Evolutionary conservation across 2,797 vertebrate genomes (phyloP), one percentile per base, ranked within the genome.

Genomic region (Lerista edwardsae): DNA sequence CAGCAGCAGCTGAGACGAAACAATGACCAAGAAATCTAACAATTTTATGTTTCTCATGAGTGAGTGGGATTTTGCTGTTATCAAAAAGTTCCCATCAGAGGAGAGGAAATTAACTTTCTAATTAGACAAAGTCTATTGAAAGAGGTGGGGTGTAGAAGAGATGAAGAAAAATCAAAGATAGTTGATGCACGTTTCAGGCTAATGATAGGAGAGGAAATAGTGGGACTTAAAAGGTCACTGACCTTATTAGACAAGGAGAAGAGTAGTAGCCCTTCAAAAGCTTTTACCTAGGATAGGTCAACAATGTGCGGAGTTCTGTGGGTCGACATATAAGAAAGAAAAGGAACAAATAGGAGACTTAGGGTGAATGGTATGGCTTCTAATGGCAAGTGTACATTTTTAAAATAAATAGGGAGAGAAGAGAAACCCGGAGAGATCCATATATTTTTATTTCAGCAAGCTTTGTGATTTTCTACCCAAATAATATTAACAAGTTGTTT

Each of bases 81-180:
- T 96, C 94, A 94, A 94, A 94, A 95, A 85, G 93, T 95, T 94
- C 96, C 34, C 97, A 97, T 94, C 93, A 92, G 94, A 94, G 95
- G 96, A 97, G 96, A 96, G 98, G 97, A 98, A 98, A 98, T 97
- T 95, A 97, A 96, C 96, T 97, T 97, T 96, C 96, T 98, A 98
- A 98, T 97, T 98, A 97, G 97, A 97, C 97, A 97, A 97, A 97
- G 97, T 97, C 97, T 96, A 96, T 96, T 96, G 95, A 96, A 97
- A 97, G 96, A 95, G 96, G 95, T 93, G 96, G 97, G 95, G 96
- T 97, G 96, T 96, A 96, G 96, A 96, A 90, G 94, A 96, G 93
- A 92, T 92, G 94, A 96, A 95, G 96, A 96, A 97, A 97, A 96
- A 92, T 94, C 94, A 95, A 96, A 95, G 96, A 96, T 94, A 93